Percentiles rank a stretch among this genome's conserved stretches.
These are phyloP conservation scores for Pogonomyrmex barbatus DNA, from an alignment of 1,140 invertebrate species.

Conservation along the genomic window DNA sequence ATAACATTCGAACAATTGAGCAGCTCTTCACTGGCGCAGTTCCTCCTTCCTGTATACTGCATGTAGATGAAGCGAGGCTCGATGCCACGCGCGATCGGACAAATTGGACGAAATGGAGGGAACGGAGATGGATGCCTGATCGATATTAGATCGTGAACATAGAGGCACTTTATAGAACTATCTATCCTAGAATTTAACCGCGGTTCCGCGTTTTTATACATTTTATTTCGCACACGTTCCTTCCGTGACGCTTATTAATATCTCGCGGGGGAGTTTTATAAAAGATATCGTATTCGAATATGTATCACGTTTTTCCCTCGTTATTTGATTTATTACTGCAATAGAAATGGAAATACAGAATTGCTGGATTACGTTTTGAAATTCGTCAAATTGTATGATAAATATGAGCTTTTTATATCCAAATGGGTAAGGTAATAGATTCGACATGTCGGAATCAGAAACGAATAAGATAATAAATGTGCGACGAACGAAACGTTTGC, in stretches of 20 bases:
- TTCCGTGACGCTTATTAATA: background rate
- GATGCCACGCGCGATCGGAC: constrained; percentile 27
- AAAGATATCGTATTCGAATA: constrained; percentile 6
- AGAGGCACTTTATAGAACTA: constrained; percentile 2
- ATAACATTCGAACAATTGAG: constrained; percentile 24
- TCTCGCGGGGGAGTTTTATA: background rate
- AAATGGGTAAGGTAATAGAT: constrained; percentile 1
- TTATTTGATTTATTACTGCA: background rate
- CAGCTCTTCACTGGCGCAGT: constrained; percentile 21
- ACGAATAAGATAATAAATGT: constrained; percentile 18
- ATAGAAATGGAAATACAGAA: background rate
- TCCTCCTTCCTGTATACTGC: constrained; percentile 4
- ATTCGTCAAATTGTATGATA: background rate
- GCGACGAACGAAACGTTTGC: background rate
- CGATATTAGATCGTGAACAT: constrained; percentile 22
- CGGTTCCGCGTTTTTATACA: background rate
- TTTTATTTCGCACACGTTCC: background rate
- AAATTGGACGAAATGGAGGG: constrained; percentile 58
- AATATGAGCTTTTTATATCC: background rate
- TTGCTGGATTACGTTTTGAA: background rate
- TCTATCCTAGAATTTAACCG: background rate
- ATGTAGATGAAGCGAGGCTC: constrained; percentile 5
- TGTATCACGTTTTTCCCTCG: background rate
- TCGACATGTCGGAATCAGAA: background rate
- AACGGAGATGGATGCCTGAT: constrained; percentile 42